Percentiles rank a stretch among this genome's conserved stretches.
phyloP scores from a whole-genome alignment of 2,888 invertebrate genomes.

The Apamea sordens region DNA sequence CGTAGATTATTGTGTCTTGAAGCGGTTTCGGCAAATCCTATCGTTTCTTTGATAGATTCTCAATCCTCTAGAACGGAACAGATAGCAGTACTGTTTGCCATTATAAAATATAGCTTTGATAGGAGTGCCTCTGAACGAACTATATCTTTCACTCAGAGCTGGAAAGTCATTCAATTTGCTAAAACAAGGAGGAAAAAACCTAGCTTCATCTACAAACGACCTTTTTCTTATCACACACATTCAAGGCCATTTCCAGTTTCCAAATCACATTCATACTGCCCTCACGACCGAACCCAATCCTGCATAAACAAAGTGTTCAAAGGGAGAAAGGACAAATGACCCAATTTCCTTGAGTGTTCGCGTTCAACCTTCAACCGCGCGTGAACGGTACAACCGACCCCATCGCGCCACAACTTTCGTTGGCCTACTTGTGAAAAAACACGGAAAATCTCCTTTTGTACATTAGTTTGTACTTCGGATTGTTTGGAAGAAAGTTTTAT shows the following conservation, averaged over 20 bases:
- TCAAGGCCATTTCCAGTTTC: conserved; percentile 65
- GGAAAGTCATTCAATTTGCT: not conserved
- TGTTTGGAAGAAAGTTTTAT: conserved; percentile 56
- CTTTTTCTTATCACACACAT: conserved; percentile 41
- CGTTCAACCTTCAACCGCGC: conserved; percentile 80
- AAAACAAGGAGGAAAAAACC: conserved; percentile 1
- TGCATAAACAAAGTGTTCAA: conserved; percentile 72
- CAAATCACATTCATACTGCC: conserved; percentile 62
- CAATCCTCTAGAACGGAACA: not conserved
- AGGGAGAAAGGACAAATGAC: conserved; percentile 86
- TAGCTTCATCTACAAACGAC: not conserved
- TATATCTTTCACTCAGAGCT: not conserved
- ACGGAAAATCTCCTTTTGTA: conserved; percentile 69
- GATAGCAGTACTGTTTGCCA: not conserved
- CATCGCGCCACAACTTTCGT: conserved; percentile 51
- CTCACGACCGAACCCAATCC: conserved; percentile 71
- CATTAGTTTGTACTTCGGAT: conserved; percentile 41
- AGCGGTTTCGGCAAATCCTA: too few species aligned
- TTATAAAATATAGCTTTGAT: not conserved
- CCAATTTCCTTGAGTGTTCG: conserved; percentile 85
- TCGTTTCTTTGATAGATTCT: not conserved
- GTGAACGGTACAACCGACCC: conserved; percentile 75
- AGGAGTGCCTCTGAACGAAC: too few species aligned
- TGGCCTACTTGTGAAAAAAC: conserved; percentile 78
- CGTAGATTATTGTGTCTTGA: not conserved